Evolutionary conservation across 2,888 invertebrate genomes (phyloP), one percentile per base, ranked within the genome.

Genomic region (Eristalis intricaria): DNA sequence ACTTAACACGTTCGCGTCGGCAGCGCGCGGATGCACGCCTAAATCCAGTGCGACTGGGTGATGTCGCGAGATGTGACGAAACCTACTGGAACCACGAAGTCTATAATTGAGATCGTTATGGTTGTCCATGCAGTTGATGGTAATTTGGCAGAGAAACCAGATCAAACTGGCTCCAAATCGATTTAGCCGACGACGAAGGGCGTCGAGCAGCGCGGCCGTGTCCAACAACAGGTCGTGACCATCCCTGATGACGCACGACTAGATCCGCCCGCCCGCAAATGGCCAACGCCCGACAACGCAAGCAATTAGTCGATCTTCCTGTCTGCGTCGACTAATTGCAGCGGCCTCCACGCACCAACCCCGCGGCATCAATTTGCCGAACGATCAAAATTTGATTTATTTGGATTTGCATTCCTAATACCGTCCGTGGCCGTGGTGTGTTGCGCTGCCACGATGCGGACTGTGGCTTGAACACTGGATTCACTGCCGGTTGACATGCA

Each of bases 351-450:
- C n/a, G 26, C 1, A 19, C 11, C 15, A 23, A 76, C 63, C 85
- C 76, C 23, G 64, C 69, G 77, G 77, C 77, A 82, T 23, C 75
- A 87, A 87, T 87, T 87, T 87, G 80, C 79, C 73, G 63, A n/a
- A 15, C 78, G 65, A 84, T 84, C 84, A 87, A 87, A 82, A 83
- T 86, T 87, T 87, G 83, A 87, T 87, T 87, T 87, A 87, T 87
- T 79, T 76, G 38, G 84, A 87, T 87, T 87, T 87, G 79, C 86
- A 83, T 79, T 80, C 82, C 74, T 77, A 84, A 76, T 80, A 69
- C 74, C 64, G 58, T 70, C 58, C 56, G 32, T 68, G 40, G 32
- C 38, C 64, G 22, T 60, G 58, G 69, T 73, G 69, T 65, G 40
- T 65, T 68, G 43, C 29, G 60, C 43, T 58, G 61, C 43, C 50